These are phyloP conservation scores for Adelognathus sp. DNA, from an alignment of 2,888 invertebrate species.

Conservation along the genomic window DNA sequence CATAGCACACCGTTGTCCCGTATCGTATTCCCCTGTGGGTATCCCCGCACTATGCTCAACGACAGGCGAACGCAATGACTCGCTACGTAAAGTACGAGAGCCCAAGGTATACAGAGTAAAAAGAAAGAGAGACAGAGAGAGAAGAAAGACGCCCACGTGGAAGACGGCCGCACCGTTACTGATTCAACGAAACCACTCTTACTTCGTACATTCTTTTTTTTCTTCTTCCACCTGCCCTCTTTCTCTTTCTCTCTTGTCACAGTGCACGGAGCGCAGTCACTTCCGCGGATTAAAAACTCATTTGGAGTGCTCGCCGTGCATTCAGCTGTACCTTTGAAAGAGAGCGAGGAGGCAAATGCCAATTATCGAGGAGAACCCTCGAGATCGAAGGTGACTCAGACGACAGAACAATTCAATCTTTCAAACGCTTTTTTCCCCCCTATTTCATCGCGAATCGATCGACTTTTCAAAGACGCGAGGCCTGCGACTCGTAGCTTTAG, in stretches of 20 bases:
- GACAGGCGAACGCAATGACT: constrained; percentile 59
- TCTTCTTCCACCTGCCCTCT: not conserved
- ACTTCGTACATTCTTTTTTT: not conserved
- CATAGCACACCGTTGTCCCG: not conserved
- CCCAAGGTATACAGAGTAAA: not conserved
- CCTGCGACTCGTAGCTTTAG: not conserved
- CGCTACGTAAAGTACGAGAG: constrained; percentile 60
- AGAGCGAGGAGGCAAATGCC: constrained; percentile 22
- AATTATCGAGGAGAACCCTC: constrained; percentile 33
- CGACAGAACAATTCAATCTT: constrained; percentile 38
- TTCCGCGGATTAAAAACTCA: constrained; percentile 59
- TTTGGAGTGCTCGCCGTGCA: constrained; percentile 42
- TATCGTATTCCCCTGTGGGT: constrained; percentile 15
- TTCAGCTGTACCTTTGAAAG: constrained; percentile 14
- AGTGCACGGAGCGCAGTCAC: constrained; percentile 43
- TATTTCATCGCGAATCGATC: not conserved
- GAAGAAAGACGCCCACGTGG: constrained; percentile 46
- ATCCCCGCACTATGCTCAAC: constrained; percentile 32
- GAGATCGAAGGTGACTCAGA: constrained; percentile 18
- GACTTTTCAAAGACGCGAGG: not conserved
- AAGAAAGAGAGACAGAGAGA: constrained; percentile 4
- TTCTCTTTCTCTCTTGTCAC: constrained; percentile 24
- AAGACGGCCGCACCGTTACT: constrained; percentile 35
- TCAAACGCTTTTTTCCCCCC: not conserved
- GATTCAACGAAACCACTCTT: constrained; percentile 44